phyloP scores from a whole-genome alignment of 2,888 invertebrate genomes.

The Megaustenia siamemsis region DNA sequence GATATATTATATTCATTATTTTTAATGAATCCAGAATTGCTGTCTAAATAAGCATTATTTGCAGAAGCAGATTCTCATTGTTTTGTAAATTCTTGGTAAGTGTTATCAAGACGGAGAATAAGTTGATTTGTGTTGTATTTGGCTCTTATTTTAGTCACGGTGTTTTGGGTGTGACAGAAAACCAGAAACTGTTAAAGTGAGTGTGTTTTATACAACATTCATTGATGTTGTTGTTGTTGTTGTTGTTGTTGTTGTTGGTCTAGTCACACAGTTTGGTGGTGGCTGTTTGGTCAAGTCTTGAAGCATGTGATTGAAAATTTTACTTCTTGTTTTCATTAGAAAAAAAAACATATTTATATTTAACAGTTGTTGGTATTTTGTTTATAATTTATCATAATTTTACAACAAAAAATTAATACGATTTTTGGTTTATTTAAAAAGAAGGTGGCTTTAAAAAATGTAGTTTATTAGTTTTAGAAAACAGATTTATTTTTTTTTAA shows the following conservation, averaged over 20 bases:
- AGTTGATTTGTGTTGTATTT: neutral
- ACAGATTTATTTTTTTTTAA: no score
- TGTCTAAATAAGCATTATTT: no score
- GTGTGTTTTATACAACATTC: constrained; percentile 1
- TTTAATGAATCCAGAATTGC: no score
- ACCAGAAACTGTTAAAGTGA: constrained; percentile 31
- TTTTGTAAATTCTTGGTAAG: neutral
- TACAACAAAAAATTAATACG: no score
- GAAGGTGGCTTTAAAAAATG: no score
- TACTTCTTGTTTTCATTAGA: neutral
- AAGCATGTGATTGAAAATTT: neutral
- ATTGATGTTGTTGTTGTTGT: neutral
- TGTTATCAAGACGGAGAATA: neutral
- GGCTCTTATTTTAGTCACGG: constrained; percentile 19
- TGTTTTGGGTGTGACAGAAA: constrained; percentile 30
- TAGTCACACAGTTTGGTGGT: neutral
- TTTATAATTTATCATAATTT: no score
- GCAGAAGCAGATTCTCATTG: neutral
- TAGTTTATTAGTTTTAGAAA: no score
- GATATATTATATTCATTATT: no score
- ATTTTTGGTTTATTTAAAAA: no score
- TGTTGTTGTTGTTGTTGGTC: neutral
- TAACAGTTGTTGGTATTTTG: no score
- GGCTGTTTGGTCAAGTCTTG: neutral
- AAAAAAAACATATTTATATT: no score